Base-by-base conservation (phyloP, 1,140 invertebrate species). In the Drepana arcuata region DNA sequence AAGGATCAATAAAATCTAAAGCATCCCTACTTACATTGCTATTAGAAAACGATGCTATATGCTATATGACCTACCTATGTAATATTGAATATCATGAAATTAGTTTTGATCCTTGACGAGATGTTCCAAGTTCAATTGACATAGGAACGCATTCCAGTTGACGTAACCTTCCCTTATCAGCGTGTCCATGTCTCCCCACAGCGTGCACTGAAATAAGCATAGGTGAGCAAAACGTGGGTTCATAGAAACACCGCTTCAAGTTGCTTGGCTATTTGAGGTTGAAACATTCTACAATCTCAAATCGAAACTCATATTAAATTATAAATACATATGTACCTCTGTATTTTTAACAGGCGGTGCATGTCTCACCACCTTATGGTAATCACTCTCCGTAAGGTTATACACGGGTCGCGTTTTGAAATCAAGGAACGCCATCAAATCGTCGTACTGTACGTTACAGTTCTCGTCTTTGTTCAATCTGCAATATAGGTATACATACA, bases 341-440 rank as follows among this genome's bases (percentile, higher is more conserved):
- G 64, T 72, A 41, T 78, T 54, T 40, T 75, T 82, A 1, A 75
- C 26, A 0, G 74, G 72, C 7, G 71, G 69, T 1, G 78, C 74
- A 32, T 82, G 78, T 24, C 75, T 55, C 1, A 82, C 61, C n/a
- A 74, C 47, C 31, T 72, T 78, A n/a, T 58, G 50, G 34, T 69
- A 72, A 33, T 80, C 71, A 2, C 42, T 50, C 9, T 88, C 87
- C 5, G 85, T 73, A 1, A 89, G 84, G 28, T 85, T 87, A 21
- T 80, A 48, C 12, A 85, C 62, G 0, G 88, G 85, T 43, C 86
- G 82, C 15, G 86, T 75, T 51, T 84, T 84, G 7, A 86, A 77
- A 53, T 91, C 85, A 16, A 91, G 55, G 48, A 90, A 90, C 7
- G 67, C 47, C 46, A 90, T 60, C 30, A 90, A 53, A 55, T 90